phyloP scores from a whole-genome alignment of 2,113 vertebrate species.

The Corydoras maculifer region DNA sequence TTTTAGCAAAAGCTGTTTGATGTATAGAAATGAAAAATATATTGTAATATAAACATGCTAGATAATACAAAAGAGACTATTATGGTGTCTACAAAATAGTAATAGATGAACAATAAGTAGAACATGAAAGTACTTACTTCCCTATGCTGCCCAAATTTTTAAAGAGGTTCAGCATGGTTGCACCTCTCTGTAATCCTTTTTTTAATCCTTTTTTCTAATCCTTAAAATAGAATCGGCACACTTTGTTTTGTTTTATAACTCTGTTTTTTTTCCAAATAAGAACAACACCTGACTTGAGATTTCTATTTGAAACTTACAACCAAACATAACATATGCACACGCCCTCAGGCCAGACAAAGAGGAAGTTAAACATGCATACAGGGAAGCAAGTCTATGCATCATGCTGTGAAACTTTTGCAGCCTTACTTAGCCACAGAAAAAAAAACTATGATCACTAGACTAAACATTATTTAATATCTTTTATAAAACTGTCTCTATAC shows the following conservation, averaged over 20 bases:
- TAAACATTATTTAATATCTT: neutral
- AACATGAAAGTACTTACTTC: constrained; percentile 45
- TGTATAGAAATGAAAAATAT: no score
- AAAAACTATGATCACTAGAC: constrained; percentile 21
- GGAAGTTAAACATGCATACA: constrained; percentile 58
- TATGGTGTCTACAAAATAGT: no score
- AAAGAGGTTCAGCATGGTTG: constrained; percentile 64
- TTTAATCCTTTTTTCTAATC: neutral
- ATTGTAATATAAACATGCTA: no score
- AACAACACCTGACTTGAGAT: constrained; percentile 12
- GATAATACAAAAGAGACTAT: no score
- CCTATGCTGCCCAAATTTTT: constrained; percentile 57
- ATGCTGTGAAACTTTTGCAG: constrained; percentile 37
- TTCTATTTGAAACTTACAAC: constrained; percentile 17
- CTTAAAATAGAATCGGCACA: no score
- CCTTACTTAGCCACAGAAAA: constrained; percentile 4
- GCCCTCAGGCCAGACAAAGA: constrained; percentile 48
- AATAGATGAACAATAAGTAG: neutral
- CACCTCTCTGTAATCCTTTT: constrained; percentile 18
- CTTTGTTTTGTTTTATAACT: no score
- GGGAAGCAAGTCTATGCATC: constrained; percentile 43
- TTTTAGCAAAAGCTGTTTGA: no score
- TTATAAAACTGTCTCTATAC: no score
- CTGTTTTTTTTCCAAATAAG: constrained; percentile 7
- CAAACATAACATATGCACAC: constrained; percentile 25